A percentile compares a stretch with the other conserved stretches of the same genome.
phyloP scores from a whole-genome alignment of 2,797 vertebrate genomes.

The Liasis olivaceus region DNA sequence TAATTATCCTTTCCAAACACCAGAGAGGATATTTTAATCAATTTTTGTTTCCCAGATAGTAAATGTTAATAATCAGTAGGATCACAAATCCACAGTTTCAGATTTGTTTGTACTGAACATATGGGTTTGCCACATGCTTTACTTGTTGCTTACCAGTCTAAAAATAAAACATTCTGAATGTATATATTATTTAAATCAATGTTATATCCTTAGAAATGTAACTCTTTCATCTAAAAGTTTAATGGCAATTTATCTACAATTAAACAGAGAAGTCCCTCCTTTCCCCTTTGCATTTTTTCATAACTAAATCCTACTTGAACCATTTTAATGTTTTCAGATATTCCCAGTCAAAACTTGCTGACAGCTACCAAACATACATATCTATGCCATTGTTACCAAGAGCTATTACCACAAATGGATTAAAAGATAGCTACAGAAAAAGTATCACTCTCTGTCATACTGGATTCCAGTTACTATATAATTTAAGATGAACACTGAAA shows the following conservation, averaged over 20 bases:
- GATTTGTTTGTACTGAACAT: neutral
- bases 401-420: neutral
- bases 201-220: neutral
- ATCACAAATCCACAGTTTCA: neutral
- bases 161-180: neutral
- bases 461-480: neutral
- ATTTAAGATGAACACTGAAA: neutral
- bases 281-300: neutral
- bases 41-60: neutral
- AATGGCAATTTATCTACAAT: neutral
- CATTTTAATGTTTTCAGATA: neutral
- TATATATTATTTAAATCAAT: neutral
- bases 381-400: neutral
- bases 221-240: neutral
- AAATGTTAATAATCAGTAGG: neutral
- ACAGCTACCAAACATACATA: neutral
- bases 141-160: neutral
- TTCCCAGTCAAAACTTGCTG: neutral
- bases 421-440: neutral
- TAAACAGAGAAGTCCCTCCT: neutral
- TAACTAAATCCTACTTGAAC: neutral
- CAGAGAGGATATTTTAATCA: constrained; percentile 21
- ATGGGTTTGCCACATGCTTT: neutral
- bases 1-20: constrained; percentile 23
- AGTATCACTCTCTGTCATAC: neutral